phyloP scores from a whole-genome alignment of 2,888 invertebrate genomes.

The Acheta domesticus region DNA sequence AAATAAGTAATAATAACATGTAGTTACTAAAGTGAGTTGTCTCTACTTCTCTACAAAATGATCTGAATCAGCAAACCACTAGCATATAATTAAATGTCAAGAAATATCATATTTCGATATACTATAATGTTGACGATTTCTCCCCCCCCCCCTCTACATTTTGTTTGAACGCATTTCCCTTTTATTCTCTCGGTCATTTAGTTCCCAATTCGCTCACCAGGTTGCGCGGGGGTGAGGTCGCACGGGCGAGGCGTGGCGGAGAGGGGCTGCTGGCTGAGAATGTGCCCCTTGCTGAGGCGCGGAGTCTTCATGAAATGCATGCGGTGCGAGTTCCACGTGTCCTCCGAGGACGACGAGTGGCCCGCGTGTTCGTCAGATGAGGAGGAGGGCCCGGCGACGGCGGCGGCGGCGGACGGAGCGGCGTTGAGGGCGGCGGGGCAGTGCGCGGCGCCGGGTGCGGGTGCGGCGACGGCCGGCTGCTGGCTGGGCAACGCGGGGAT shows the following conservation, averaged over 20 bases:
- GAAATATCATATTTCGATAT: too few species aligned
- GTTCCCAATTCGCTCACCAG: neutral
- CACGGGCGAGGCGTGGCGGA: neutral
- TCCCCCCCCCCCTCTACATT: too few species aligned
- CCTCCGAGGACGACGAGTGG: conserved; percentile 36
- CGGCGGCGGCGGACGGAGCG: neutral
- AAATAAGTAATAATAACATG: too few species aligned
- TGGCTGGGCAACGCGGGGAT: neutral
- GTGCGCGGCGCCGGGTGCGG: neutral
- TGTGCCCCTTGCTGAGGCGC: conserved; percentile 28
- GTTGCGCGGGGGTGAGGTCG: neutral
- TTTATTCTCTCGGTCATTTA: too few species aligned
- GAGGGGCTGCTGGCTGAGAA: conserved; percentile 24
- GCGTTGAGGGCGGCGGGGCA: conserved; percentile 11
- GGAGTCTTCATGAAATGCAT: conserved; percentile 35
- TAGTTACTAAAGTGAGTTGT: too few species aligned
- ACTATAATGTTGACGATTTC: too few species aligned
- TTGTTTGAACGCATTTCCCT: too few species aligned
- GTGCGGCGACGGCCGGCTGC: neutral
- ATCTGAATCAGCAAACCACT: too few species aligned
- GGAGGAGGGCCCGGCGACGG: conserved; percentile 18
- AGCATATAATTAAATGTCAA: too few species aligned
- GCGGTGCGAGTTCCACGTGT: conserved; percentile 41
- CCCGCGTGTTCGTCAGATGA: conserved; percentile 27
- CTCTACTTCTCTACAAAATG: too few species aligned